These are phyloP conservation scores for Cyclura pinguis DNA, from an alignment of 2,797 vertebrate genomes.

Conservation along the genomic window DNA sequence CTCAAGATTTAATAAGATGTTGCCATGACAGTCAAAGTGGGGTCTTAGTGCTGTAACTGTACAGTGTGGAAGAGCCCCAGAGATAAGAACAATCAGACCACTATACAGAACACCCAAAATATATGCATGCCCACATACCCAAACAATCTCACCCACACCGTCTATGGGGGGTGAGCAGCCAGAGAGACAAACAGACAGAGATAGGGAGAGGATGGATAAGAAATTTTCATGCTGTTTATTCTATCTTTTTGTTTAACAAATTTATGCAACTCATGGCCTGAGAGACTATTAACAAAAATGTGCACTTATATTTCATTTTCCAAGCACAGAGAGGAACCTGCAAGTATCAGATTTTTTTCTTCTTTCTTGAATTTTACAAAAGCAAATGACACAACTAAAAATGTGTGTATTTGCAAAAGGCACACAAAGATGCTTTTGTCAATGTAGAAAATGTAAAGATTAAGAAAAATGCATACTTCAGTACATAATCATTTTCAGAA, in stretches of 20 bases:
- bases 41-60: no score
- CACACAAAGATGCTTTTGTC: not conserved
- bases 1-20: no score
- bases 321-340: not conserved
- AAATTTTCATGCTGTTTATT: not conserved
- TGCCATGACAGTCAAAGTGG: no score
- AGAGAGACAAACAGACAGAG: not conserved
- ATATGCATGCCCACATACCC: no score
- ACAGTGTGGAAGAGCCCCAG: no score
- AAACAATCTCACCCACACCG: no score
- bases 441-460: not conserved
- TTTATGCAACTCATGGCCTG: not conserved
- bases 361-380: not conserved
- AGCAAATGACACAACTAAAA: not conserved
- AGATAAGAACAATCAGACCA: not conserved
- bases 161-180: no score
- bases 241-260: not conserved
- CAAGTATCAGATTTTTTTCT: not conserved
- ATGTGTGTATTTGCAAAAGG: not conserved
- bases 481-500: not conserved
- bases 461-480: not conserved
- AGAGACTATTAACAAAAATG: not conserved
- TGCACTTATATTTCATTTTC: not conserved
- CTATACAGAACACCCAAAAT: no score
- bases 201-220: not conserved